A percentile compares a stretch with the other conserved stretches of the same genome.
Evolutionary conservation across 2,888 invertebrate genomes (phyloP).

Genomic region (Eurytoma californica): DNA sequence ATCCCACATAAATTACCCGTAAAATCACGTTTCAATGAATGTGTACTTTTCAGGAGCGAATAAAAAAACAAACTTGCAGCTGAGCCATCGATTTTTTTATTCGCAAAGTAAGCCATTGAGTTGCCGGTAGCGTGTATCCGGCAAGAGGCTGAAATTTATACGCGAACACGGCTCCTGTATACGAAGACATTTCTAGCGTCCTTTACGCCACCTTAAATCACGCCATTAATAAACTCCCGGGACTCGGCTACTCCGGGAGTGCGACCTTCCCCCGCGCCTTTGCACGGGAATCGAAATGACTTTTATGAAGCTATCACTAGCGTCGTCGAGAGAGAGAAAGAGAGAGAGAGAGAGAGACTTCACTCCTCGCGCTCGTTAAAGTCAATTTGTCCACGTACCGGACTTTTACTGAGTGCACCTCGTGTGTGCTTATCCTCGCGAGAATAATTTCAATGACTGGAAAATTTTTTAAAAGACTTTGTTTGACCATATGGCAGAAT

Average conservation of each 20-base stretch:
- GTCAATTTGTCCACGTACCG: constrained; percentile 42
- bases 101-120: neutral
- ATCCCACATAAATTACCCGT: too few relatives aligned
- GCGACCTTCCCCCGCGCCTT: neutral
- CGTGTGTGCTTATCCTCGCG: neutral
- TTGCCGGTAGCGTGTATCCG: neutral
- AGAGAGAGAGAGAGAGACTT: constrained; percentile 3
- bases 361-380: constrained; percentile 41
- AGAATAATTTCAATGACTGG: constrained; percentile 9
- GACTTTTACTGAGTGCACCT: constrained; percentile 1
- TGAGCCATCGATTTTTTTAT: too few relatives aligned
- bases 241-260: neutral
- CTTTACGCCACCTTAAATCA: constrained; percentile 47
- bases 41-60: too few relatives aligned
- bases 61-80: too few relatives aligned
- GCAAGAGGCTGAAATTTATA: constrained; percentile 37
- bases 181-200: constrained; percentile 4
- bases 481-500: too few relatives aligned
- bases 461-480: neutral
- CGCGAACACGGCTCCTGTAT: neutral
- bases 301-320: constrained; percentile 45
- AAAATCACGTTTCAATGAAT: too few relatives aligned
- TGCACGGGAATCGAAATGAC: constrained; percentile 29
- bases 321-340: neutral
- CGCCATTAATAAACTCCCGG: constrained; percentile 38